These are phyloP conservation scores for Penaeus chinensis DNA, from an alignment of 1,140 invertebrate species.

Conservation along the genomic window DNA sequence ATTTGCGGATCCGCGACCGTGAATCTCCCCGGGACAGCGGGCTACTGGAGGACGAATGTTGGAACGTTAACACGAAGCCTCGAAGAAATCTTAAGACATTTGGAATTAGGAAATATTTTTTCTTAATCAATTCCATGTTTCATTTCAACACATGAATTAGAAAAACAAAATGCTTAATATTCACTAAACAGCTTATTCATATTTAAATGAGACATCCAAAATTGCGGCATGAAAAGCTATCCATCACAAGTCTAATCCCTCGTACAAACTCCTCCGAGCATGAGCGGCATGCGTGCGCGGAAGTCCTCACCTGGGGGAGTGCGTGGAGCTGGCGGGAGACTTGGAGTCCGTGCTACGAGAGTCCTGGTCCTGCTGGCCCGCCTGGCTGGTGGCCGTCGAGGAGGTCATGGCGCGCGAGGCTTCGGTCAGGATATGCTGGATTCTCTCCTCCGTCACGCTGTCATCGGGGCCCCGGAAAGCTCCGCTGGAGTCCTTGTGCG, in stretches of 20 bases:
- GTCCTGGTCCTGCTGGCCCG: constrained; percentile 62
- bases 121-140: too few species aligned
- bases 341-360: constrained; percentile 63
- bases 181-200: too few species aligned
- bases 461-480: constrained; percentile 75
- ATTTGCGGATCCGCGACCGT: constrained; percentile 66
- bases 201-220: too few species aligned
- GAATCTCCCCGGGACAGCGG: constrained; percentile 72
- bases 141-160: too few species aligned
- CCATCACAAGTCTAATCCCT: too few species aligned
- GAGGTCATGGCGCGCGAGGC: constrained; percentile 75
- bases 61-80: too few species aligned
- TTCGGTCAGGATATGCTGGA: constrained; percentile 93
- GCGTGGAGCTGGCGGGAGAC: constrained; percentile 62
- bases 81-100: neutral
- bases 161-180: too few species aligned
- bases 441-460: constrained; percentile 88
- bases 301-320: constrained; percentile 60
- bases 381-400: constrained; percentile 66
- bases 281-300: neutral
- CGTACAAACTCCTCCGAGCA: too few species aligned
- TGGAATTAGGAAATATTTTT: too few species aligned
- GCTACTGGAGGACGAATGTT: constrained; percentile 79
- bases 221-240: too few species aligned
- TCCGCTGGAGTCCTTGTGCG: constrained; percentile 55